Base-by-base conservation (phyloP, 2,888 invertebrate genomes). In the Glomeris marginata region DNA sequence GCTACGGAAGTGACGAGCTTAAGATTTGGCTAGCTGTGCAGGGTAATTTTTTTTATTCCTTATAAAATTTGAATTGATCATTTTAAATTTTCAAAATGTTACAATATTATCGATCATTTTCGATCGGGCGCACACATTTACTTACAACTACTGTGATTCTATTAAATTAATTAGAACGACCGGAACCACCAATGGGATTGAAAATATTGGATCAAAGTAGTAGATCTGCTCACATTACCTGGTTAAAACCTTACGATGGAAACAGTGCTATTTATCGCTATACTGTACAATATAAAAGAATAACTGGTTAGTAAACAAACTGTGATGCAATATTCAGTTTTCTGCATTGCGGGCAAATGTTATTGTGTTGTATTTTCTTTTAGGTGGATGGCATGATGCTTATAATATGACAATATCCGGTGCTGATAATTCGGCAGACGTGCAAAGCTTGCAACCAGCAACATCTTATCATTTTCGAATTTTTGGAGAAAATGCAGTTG, bases 391-490 rank as follows among this genome's bases (percentile, higher is more conserved):
- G 51, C 16, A 42, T 16, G 47, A 51, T 22, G 47, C 34, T 28
- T 51, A 47, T 16, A 51, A 51, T 48, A 36, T 51, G 5, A 51
- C 51, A 10, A 47, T 51, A n/a, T 47, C 51, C n/a, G 51, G 47
- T 6, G 37, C 47, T 1, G 51, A 51, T 43, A 51, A 42, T 11
- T 37, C 38, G 33, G 47, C 47, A n/a, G 28, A 41, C 8, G 28
- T 51, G 11, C 47, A 48, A 65, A 87, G 85, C 62, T 72, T 91
- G 6, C 76, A 84, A 59, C 91, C 91, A 21, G 87, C 90, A 33
- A 91, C 91, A 1, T 85, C 87, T 1, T 94, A 94, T 64, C 88
- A 92, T 64, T 78, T 92, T 59, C 75, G 90, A 56, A 86, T 92
- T 61, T 84, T 90, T 2, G 91, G 91, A 51, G 87, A 90, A 70